Evolutionary conservation across 2,888 invertebrate genomes (phyloP).

Genomic region (Lomographa bimaculata): DNA sequence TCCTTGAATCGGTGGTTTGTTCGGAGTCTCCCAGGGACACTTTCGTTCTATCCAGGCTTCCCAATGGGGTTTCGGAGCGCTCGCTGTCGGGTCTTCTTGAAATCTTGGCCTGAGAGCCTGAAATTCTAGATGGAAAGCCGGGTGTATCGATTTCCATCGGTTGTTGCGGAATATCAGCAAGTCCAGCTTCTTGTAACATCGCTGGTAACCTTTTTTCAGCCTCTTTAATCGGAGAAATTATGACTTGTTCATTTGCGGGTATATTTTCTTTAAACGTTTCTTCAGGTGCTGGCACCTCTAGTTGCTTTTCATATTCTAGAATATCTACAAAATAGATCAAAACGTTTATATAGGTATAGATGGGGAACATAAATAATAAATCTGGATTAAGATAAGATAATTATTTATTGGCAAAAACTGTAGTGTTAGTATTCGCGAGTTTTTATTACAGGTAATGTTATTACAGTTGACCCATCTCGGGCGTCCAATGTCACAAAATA

Average conservation of each 20-base stretch:
- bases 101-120: conserved; percentile 16
- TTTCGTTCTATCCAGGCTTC: conserved; percentile 69
- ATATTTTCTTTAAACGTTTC: too few species aligned
- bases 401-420: too few species aligned
- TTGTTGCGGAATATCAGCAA: conserved; percentile 47
- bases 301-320: conserved; percentile 39
- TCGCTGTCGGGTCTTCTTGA: conserved; percentile 39
- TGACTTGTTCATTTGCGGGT: conserved; percentile 42
- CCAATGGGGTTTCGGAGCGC: conserved; percentile 60
- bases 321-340: too few species aligned
- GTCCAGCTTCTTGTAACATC: conserved; percentile 56
- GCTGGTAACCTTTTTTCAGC: conserved; percentile 42
- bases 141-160: conserved; percentile 16
- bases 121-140: too few species aligned
- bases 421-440: too few species aligned
- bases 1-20: conserved; percentile 58
- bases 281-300: too few species aligned
- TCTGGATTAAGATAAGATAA: too few species aligned
- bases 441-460: too few species aligned
- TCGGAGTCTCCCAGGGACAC: conserved; percentile 72
- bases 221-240: conserved; percentile 23
- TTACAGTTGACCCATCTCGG: too few species aligned
- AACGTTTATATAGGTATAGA: too few species aligned
- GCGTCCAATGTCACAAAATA: too few species aligned
- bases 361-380: too few species aligned